Conservation (phyloP, 2,888 invertebrate species). For the Hyposoter didymator region DNA sequence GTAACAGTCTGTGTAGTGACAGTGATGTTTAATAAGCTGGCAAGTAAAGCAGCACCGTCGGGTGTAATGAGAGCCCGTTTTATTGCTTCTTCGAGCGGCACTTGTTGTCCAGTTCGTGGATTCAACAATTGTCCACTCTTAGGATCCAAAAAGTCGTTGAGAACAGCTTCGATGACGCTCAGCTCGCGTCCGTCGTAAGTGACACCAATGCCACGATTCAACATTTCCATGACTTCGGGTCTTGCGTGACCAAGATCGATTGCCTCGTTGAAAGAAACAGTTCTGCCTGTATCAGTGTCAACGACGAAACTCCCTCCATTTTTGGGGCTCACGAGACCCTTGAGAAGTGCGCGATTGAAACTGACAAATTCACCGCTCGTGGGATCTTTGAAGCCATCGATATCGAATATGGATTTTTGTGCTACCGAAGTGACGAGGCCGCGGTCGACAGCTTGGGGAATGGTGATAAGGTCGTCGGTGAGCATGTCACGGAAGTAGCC, state of each 20-base stretch:
- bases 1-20: slow-evolving; percentile 95
- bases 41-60: slow-evolving; percentile 94
- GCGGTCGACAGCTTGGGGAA: slow-evolving; percentile 95
- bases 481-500: slow-evolving; percentile 90
- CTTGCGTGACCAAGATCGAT: slow-evolving; percentile 91
- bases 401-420: slow-evolving; percentile 95
- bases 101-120: slow-evolving; percentile 88
- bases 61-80: slow-evolving; percentile 93
- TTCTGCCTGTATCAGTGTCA: slow-evolving; percentile 90
- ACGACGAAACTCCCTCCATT: slow-evolving; percentile 90
- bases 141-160: slow-evolving; percentile 94
- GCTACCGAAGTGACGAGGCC: slow-evolving; percentile 95
- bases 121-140: slow-evolving; percentile 94
- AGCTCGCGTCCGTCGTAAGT: slow-evolving; percentile 91
- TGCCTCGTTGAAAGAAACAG: slow-evolving; percentile 92
- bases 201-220: slow-evolving; percentile 93
- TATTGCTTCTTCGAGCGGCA: slow-evolving; percentile 94
- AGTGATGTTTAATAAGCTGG: slow-evolving; percentile 94
- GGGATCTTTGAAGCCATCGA: slow-evolving; percentile 95
- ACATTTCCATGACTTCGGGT: slow-evolving; percentile 94
- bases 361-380: slow-evolving; percentile 93
- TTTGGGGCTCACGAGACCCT: slow-evolving; percentile 91
- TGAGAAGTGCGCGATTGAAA: slow-evolving; percentile 92
- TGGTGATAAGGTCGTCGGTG: slow-evolving; percentile 88
- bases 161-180: slow-evolving; percentile 94